Evolutionary conservation across 2,113 vertebrate genomes (phyloP).

Genomic region (Callocephalon fimbriatum): DNA sequence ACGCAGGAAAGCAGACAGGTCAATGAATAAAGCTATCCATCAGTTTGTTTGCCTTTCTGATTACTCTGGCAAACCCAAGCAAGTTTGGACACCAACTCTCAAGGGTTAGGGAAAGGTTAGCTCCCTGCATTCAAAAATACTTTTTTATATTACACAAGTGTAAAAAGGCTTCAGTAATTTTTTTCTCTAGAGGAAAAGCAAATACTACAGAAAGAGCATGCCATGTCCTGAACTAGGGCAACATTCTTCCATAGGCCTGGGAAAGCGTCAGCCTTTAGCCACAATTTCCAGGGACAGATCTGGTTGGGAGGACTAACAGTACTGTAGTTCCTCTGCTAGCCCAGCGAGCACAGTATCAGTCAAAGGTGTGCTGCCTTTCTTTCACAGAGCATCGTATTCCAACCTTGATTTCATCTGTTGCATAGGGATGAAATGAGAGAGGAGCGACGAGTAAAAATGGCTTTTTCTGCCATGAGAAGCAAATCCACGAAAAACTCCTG

Average conservation of each 20-base stretch:
- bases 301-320: background rate
- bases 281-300: background rate
- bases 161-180: background rate
- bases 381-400: background rate
- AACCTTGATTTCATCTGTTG: background rate
- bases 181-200: background rate
- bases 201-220: background rate
- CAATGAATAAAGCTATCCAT: conserved; percentile 28
- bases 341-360: background rate
- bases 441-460: background rate
- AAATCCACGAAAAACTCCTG: background rate
- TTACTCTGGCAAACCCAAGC: background rate
- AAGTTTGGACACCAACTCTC: background rate
- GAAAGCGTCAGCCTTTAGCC: background rate
- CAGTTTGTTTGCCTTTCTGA: conserved; percentile 38
- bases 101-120: conserved; percentile 14
- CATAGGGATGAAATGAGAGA: background rate
- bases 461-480: background rate
- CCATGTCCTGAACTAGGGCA: background rate
- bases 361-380: background rate
- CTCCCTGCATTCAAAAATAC: background rate
- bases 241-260: background rate
- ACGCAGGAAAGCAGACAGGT: conserved; percentile 32
- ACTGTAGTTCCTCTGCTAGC: background rate
- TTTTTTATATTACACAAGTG: background rate